Percentiles rank a stretch among this genome's conserved stretches.
Conservation (phyloP, 2,113 vertebrate species). For the Muntiacus reevesi region DNA sequence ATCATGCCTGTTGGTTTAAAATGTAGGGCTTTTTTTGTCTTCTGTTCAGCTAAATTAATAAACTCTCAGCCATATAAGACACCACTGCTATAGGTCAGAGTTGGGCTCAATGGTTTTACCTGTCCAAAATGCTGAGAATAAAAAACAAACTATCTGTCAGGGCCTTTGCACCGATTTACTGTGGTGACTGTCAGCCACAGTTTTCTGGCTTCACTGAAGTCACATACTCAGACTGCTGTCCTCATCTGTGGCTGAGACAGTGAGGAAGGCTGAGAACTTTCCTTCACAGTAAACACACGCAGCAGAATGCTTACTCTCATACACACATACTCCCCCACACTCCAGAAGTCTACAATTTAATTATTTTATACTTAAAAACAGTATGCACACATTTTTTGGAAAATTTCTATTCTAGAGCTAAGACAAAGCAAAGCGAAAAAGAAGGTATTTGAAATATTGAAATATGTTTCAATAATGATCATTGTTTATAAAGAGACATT, state of each 20-base stretch:
- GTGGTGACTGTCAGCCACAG: slow-evolving; percentile 24
- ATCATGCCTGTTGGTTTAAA: background rate
- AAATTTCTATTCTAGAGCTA: slow-evolving; percentile 69
- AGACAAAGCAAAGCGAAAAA: slow-evolving; percentile 67
- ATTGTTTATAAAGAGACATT: slow-evolving; percentile 75
- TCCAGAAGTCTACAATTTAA: slow-evolving; percentile 35
- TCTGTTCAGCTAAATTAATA: background rate
- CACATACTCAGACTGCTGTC: slow-evolving; percentile 45
- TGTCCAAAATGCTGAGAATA: slow-evolving; percentile 33
- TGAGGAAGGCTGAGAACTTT: slow-evolving; percentile 49
- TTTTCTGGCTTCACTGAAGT: slow-evolving; percentile 13
- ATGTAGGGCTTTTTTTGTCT: background rate
- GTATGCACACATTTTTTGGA: slow-evolving; percentile 59
- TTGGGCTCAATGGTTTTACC: background rate
- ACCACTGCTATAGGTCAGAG: background rate
- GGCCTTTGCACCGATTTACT: slow-evolving; percentile 21
- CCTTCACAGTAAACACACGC: slow-evolving; percentile 65
- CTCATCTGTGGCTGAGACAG: slow-evolving; percentile 53
- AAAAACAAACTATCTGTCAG: slow-evolving; percentile 45
- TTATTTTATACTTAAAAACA: slow-evolving; percentile 47
- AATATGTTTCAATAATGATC: slow-evolving; percentile 79
- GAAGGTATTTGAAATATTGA: slow-evolving; percentile 70
- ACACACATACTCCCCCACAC: slow-evolving; percentile 35
- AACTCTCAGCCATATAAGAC: background rate
- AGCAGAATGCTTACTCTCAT: background rate